phyloP scores from a whole-genome alignment of 2,888 invertebrate genomes.

The Chymomyza fuscimana region DNA sequence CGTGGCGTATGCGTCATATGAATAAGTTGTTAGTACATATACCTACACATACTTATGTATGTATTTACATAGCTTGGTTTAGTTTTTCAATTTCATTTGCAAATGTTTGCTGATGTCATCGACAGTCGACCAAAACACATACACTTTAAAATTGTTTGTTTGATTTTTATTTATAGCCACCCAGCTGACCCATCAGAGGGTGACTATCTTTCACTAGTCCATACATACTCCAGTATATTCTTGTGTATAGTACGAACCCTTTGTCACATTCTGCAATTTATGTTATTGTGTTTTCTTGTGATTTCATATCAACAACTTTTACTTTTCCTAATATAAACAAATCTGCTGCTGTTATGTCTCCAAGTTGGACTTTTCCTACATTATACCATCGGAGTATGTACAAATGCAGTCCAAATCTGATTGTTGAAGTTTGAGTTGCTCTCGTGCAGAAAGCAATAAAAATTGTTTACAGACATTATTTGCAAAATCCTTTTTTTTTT shows the following conservation, averaged over 20 bases:
- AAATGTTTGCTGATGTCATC: slow-evolving; percentile 72
- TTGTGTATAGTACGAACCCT: slow-evolving; percentile 39
- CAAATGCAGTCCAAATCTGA: neutral
- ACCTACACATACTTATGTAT: slow-evolving; percentile 1
- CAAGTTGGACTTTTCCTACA: neutral
- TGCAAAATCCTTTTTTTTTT: slow-evolving; percentile 52
- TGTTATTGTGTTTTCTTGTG: slow-evolving; percentile 54
- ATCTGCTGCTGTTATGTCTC: slow-evolving; percentile 25
- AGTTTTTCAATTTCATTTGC: slow-evolving; percentile 66
- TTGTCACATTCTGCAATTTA: slow-evolving; percentile 71
- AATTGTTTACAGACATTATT: slow-evolving; percentile 73
- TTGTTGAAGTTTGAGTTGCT: slow-evolving; percentile 10
- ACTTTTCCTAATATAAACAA: slow-evolving; percentile 58
- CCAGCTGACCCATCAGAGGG: slow-evolving; percentile 52
- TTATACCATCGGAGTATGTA: neutral
- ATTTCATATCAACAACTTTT: slow-evolving; percentile 6
- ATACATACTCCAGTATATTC: too few relatives aligned
- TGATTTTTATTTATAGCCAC: slow-evolving; percentile 33
- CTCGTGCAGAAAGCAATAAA: slow-evolving; percentile 68
- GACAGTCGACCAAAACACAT: slow-evolving; percentile 31
- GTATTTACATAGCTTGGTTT: slow-evolving; percentile 45
- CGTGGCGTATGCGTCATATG: slow-evolving; percentile 17
- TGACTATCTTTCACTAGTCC: slow-evolving; percentile 29
- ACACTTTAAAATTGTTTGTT: slow-evolving; percentile 10
- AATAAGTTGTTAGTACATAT: neutral